Base-by-base conservation (phyloP, 2,797 vertebrate species). In the Avahi laniger region DNA sequence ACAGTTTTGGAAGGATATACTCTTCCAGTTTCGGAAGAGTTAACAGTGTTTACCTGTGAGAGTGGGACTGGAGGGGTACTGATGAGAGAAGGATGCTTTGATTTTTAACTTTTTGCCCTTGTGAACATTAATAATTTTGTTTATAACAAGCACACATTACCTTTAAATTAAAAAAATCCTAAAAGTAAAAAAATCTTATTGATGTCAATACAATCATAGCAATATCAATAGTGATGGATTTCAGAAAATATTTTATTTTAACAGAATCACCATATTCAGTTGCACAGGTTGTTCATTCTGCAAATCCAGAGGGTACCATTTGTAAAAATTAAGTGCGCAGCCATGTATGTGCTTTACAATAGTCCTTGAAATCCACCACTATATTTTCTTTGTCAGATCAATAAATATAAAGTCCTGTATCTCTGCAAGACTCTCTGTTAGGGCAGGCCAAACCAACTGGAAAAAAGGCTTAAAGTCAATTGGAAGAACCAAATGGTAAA, bases 241-340 rank as follows among this genome's bases (percentile, higher is more conserved):
- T 95, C 50, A 90, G 84, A 83, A 93, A 92, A 48, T 78, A 70
- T 78, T 85, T 28, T 67, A 63, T 81, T 85, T 90, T 91, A 72
- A 73, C 0, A 65, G 20, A 30, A 61, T 17, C 26, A 70, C 33
- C 17, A 33, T 26, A 33, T 73, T 28, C 33, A n/a, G 43, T 63
- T 90, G 15, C 22, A n/a, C 35, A 26, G 41, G 43, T 69, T 92
- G 57, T 70, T 76, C 46, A 59, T 90, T 76, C 41, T 76, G 14
- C 22, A 80, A 46, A 59, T 41, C 50, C 52, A 92, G 46, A 95
- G n/a, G 13, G 4, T 26, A 85, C 33, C 30, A 3, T 57, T 81
- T 57, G 57, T 28, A 57, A 38, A 96, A 48, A 59, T 72, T 70
- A 50, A 76, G 57, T 92, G 33, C 41, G 81, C 3, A 63, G n/a